phyloP scores from a whole-genome alignment of 2,113 vertebrate genomes.

The Falcunculus frontatus region DNA sequence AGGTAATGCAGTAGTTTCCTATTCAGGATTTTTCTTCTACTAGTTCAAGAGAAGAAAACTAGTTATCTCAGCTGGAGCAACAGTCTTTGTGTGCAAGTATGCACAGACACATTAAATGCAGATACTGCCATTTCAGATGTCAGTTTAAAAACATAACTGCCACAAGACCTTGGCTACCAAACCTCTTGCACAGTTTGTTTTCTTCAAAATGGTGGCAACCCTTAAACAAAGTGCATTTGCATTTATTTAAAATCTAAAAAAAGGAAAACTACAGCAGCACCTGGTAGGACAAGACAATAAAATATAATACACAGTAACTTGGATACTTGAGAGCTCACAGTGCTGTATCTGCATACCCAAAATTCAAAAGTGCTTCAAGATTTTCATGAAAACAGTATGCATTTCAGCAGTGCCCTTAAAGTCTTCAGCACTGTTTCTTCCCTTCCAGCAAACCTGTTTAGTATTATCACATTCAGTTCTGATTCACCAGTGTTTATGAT shows the following conservation, averaged over 20 bases:
- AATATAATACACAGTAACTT: not conserved
- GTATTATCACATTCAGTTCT: not conserved
- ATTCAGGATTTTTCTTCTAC: not conserved
- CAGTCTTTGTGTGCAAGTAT: not conserved
- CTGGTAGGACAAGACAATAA: not conserved
- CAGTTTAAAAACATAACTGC: not conserved
- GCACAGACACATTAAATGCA: not conserved
- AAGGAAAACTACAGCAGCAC: not conserved
- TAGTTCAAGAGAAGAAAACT: not conserved
- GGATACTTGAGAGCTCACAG: not conserved
- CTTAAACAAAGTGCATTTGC: not conserved
- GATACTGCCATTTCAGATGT: not conserved
- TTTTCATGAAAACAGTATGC: not conserved
- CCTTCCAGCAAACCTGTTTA: not conserved
- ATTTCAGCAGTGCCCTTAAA: not conserved
- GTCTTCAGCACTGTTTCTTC: not conserved
- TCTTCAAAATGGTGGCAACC: not conserved
- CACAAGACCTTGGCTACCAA: not conserved
- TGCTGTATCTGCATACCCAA: not conserved
- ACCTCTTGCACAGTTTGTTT: not conserved
- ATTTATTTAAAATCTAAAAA: not conserved
- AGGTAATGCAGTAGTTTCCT: not conserved
- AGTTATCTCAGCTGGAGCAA: not conserved
- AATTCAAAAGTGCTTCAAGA: not conserved
- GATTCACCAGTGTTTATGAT: not conserved